Base-by-base conservation (phyloP, 2,888 invertebrate genomes). In the Drosophila atripex region DNA sequence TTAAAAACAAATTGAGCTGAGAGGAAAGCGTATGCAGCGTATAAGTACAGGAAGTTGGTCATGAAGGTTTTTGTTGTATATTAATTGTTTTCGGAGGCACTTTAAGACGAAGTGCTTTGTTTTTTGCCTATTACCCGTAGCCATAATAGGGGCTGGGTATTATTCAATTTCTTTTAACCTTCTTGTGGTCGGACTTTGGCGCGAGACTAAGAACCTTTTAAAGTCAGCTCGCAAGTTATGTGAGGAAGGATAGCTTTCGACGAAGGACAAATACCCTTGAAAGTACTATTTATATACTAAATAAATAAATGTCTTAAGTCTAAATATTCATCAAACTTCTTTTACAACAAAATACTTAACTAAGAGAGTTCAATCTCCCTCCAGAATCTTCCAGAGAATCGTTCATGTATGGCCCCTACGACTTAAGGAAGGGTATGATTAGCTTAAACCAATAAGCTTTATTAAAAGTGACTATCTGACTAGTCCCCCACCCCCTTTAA, bases 1-100 rank as follows among this genome's bases (percentile, higher is more conserved):
- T 80, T 80, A 80, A 80, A 85, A 73, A 85, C 80, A 85, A 76
- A 80, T 76, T 69, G 73, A 77, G 71, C 69, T 65, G 57, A 50
- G 35, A 18, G 21, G 12, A 43, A 43, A 18, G 12, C 21, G 43
- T 43, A 21, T 21, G 18, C 43, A 71, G 61, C 59, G 57, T 69
- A 76, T 57, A 12, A 53, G 18, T 43, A 47, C 38, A 23, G 35
- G 35, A 35, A 35, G 35, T n/a, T 47, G 47, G 47, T 14, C 54
- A 11, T 66, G 47, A 30, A 50, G 63, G 55, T 71, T 71, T 70
- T 35, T 54, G 64, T 64, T 80, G 53, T 57, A 30, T 56, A 59
- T 58, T 58, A 53, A 41, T 32, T 52, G 52, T 54, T 52, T 38
- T 65, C 60, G 55, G 63, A 63, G 58, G 30, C 66, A 45, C 71